Percentiles rank a stretch among this genome's conserved stretches.
Conservation (phyloP, 2,888 invertebrate species). For the Drosophila flavopinicola region DNA sequence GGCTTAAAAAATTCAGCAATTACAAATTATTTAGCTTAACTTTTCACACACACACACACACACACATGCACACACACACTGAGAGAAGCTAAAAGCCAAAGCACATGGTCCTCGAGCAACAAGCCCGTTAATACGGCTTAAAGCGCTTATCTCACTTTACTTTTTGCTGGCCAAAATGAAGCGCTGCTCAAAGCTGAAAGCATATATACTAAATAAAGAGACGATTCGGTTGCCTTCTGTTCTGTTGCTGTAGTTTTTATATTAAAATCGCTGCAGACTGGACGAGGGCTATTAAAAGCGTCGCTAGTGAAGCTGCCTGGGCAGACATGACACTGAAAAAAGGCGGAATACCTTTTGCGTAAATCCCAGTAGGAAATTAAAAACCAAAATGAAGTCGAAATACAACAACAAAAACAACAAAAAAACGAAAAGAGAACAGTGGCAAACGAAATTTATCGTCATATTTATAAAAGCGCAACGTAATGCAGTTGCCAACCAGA, state of each 20-base stretch:
- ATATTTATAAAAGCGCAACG: conserved; percentile 73
- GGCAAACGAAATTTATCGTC: conserved; percentile 62
- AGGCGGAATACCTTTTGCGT: conserved; percentile 62
- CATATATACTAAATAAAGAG: conserved; percentile 61
- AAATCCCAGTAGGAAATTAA: conserved; percentile 80
- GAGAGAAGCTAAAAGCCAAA: background rate
- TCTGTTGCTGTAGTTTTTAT: conserved; percentile 70
- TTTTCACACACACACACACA: conserved; percentile 17
- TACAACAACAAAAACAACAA: conserved; percentile 17
- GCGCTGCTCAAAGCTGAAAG: conserved; percentile 35
- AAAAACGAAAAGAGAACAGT: conserved; percentile 29
- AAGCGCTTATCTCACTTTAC: conserved; percentile 73
- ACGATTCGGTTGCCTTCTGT: conserved; percentile 42
- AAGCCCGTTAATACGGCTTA: conserved; percentile 68
- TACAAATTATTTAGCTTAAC: conserved; percentile 43
- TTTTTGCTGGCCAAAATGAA: conserved; percentile 27
- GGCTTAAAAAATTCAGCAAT: conserved; percentile 1
- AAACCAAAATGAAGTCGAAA: conserved; percentile 74
- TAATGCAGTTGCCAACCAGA: conserved; percentile 31
- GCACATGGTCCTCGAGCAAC: conserved; percentile 38
- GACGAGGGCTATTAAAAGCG: conserved; percentile 70
- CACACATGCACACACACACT: background rate
- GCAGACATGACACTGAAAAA: conserved; percentile 43
- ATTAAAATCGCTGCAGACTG: conserved; percentile 73
- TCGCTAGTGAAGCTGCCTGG: conserved; percentile 30